Evolutionary conservation across 2,797 vertebrate species (phyloP).

Genomic region (Eospalax fontanierii): DNA sequence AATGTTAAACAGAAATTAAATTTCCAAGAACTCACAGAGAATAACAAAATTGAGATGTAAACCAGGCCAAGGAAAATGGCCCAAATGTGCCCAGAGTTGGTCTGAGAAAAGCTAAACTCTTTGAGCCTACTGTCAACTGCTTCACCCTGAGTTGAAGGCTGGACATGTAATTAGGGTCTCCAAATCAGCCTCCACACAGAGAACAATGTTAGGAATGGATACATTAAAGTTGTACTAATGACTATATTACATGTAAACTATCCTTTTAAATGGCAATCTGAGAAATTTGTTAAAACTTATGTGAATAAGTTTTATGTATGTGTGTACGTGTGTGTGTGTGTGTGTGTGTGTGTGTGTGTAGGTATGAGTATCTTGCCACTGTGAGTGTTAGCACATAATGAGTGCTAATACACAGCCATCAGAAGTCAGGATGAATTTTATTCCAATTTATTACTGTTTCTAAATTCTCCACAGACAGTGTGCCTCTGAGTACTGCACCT

Average conservation of each 20-base stretch:
- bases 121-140: too few species aligned
- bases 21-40: not conserved
- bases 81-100: too few species aligned
- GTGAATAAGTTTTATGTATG: not conserved
- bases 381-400: not conserved
- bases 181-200: not conserved
- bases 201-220: not conserved
- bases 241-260: not conserved
- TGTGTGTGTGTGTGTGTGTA: not conserved
- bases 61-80: too few species aligned
- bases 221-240: not conserved
- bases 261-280: not conserved
- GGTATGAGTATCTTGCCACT: not conserved
- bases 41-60: not conserved
- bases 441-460: not conserved
- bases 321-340: not conserved
- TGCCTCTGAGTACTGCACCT: not conserved
- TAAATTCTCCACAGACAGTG: not conserved
- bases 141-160: too few species aligned
- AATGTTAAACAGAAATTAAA: not conserved
- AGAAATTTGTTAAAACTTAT: constrained; percentile 7
- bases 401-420: not conserved
- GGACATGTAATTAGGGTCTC: not conserved
- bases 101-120: too few species aligned
- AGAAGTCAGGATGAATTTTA: not conserved